Evolutionary conservation across 2,113 vertebrate genomes (phyloP).

Genomic region (Silurus meridionalis): DNA sequence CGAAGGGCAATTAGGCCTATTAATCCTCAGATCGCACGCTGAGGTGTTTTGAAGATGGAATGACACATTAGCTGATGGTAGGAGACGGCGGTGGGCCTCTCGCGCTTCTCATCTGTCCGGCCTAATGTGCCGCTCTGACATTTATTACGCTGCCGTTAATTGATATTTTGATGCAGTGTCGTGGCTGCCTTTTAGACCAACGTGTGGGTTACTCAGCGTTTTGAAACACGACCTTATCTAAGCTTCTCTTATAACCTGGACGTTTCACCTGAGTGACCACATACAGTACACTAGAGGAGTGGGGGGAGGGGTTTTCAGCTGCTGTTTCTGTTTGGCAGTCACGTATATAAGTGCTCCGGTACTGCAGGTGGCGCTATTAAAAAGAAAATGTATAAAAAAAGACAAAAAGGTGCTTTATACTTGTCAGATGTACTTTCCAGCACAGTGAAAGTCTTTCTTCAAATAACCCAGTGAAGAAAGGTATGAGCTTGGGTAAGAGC

Average conservation of each 20-base stretch:
- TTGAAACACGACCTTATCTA: neutral
- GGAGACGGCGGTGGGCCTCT: constrained; percentile 18
- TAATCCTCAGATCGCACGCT: constrained; percentile 30
- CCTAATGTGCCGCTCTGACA: neutral
- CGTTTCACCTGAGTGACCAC: neutral
- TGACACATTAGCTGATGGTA: constrained; percentile 32
- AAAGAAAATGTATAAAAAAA: too few relatives aligned
- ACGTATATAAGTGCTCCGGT: neutral
- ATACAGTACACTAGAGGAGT: neutral
- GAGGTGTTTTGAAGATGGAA: constrained; percentile 31
- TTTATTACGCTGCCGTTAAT: constrained; percentile 10
- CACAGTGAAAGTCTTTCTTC: too few relatives aligned
- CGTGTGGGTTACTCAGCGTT: neutral
- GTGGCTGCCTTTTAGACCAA: neutral
- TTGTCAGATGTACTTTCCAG: too few relatives aligned
- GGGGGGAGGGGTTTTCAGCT: too few relatives aligned
- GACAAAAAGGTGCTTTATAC: too few relatives aligned
- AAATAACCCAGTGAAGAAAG: too few relatives aligned
- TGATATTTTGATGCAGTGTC: neutral
- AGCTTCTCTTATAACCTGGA: neutral
- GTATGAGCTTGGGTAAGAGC: too few relatives aligned
- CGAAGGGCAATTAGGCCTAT: constrained; percentile 45
- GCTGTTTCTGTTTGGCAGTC: neutral
- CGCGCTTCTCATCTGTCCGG: constrained; percentile 18
- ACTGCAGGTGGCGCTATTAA: neutral